These are phyloP conservation scores for Tapera naevia DNA, from an alignment of 2,797 vertebrate genomes.

Conservation along the genomic window DNA sequence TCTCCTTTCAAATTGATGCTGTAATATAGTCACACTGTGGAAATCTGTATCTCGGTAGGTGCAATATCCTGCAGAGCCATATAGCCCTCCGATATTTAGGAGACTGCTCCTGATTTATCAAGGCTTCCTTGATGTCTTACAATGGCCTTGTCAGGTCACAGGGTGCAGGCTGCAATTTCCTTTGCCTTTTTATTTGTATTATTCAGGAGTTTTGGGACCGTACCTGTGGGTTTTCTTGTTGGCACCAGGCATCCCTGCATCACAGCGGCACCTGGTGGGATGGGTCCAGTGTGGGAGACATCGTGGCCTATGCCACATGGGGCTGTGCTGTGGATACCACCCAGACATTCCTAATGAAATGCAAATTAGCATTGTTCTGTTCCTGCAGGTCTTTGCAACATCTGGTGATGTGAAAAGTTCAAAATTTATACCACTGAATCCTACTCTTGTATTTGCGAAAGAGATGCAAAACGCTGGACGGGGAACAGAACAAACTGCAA, in stretches of 20 bases:
- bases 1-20: neutral
- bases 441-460: neutral
- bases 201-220: constrained; percentile 20
- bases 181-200: constrained; percentile 31
- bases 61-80: neutral
- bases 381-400: neutral
- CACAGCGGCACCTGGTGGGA: constrained; percentile 53
- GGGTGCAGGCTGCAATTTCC: constrained; percentile 58
- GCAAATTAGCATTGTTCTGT: neutral
- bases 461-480: neutral
- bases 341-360: neutral
- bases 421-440: neutral
- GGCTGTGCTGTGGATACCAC: neutral
- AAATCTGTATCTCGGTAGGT: neutral
- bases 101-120: constrained; percentile 29
- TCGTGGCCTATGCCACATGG: neutral
- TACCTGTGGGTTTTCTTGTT: neutral
- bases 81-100: constrained; percentile 4
- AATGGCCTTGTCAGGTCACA: constrained; percentile 38
- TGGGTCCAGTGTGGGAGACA: neutral
- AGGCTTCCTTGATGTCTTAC: constrained; percentile 1
- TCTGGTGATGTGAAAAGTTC: neutral
- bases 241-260: constrained; percentile 10
- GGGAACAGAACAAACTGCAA: neutral
- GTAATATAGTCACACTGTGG: neutral